phyloP scores from a whole-genome alignment of 2,113 vertebrate genomes.

The Gymnocephalus cernua region DNA sequence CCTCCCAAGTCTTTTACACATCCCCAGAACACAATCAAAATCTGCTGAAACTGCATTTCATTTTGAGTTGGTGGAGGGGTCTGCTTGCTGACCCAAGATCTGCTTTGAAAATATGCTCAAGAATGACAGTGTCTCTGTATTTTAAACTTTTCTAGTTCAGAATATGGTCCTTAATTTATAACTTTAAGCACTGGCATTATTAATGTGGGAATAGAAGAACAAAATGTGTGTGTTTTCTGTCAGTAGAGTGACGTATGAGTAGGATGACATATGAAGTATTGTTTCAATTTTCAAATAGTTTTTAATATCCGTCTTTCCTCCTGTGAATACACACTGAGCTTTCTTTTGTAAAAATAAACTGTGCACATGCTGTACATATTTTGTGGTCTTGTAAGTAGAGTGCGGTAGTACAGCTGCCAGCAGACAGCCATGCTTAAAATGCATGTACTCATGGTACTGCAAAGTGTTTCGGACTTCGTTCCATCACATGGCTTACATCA shows the following conservation, averaged over 20 bases:
- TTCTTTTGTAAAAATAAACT: slow-evolving; percentile 17
- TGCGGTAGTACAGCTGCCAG: neutral
- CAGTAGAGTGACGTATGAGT: neutral
- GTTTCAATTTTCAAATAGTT: neutral
- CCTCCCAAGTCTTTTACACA: neutral
- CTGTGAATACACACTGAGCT: slow-evolving; percentile 6
- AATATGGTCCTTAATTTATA: neutral
- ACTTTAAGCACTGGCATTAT: neutral
- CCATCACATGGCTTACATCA: slow-evolving; percentile 17
- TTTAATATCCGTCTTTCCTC: neutral
- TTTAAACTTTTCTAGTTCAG: neutral
- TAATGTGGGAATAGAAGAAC: neutral
- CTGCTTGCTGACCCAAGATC: neutral
- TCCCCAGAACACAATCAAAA: neutral
- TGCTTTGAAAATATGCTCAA: neutral
- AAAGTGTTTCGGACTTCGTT: slow-evolving; percentile 29
- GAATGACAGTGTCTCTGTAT: neutral
- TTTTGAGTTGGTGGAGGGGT: neutral
- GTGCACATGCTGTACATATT: slow-evolving; percentile 42
- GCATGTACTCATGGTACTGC: neutral
- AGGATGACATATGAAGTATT: neutral
- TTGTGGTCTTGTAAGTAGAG: slow-evolving; percentile 39
- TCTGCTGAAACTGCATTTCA: neutral
- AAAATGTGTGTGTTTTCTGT: slow-evolving; percentile 1
- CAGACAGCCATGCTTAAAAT: slow-evolving; percentile 16